Evolutionary conservation across 2,888 invertebrate species (phyloP).

Genomic region (Drosophila atroscutellata): DNA sequence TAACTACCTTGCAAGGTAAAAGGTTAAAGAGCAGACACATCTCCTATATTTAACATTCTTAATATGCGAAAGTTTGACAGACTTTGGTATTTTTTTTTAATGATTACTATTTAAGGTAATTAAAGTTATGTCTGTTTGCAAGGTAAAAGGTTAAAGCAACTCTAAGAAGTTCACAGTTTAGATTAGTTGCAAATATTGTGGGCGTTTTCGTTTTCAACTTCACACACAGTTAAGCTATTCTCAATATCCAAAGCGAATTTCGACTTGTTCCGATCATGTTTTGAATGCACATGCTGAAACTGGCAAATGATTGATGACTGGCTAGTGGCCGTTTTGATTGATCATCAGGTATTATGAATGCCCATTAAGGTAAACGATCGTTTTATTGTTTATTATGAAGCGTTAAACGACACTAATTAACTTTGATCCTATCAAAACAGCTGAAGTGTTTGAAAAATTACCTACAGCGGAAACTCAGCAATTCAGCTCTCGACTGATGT

Average conservation of each 20-base stretch:
- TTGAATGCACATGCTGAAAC: slow-evolving; percentile 33
- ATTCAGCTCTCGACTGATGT: slow-evolving; percentile 7
- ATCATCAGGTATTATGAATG: slow-evolving; percentile 59
- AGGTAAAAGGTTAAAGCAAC: slow-evolving; percentile 51
- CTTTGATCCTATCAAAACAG: slow-evolving; percentile 59
- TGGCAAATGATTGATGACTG: slow-evolving; percentile 53
- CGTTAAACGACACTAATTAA: slow-evolving; percentile 68
- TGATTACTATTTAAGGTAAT: background rate
- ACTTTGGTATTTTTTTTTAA: background rate
- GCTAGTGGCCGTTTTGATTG: slow-evolving; percentile 56
- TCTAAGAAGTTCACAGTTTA: slow-evolving; percentile 37
- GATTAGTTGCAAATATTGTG: slow-evolving; percentile 18
- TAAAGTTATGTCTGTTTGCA: slow-evolving; percentile 7
- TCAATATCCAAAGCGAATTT: slow-evolving; percentile 8
- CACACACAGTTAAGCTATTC: slow-evolving; percentile 16
- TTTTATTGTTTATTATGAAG: slow-evolving; percentile 62
- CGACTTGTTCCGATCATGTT: slow-evolving; percentile 38
- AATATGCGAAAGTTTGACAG: background rate
- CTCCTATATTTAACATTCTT: background rate
- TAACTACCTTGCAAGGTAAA: slow-evolving; percentile 22
- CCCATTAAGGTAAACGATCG: slow-evolving; percentile 65
- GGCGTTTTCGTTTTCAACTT: slow-evolving; percentile 52
- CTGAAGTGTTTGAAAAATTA: slow-evolving; percentile 56
- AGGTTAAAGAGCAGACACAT: slow-evolving; percentile 22
- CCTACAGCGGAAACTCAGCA: slow-evolving; percentile 31